Evolutionary conservation across 2,113 vertebrate genomes (phyloP), one percentile per base, ranked within the genome.

Genomic region (Budorcas taxicolor): DNA sequence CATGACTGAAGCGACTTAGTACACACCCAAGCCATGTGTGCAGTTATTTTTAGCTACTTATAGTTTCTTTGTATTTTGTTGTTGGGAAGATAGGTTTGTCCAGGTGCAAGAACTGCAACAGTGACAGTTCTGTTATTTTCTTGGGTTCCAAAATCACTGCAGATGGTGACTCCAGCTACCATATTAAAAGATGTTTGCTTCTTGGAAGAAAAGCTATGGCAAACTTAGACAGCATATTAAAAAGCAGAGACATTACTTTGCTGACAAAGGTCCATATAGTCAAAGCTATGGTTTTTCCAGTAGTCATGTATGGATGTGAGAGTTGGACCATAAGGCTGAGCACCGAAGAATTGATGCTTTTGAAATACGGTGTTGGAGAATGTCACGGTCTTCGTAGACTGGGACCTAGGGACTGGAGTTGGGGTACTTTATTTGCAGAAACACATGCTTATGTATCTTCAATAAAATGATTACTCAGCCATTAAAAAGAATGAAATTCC

Each of bases 331-430:
- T 67, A 67, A 67, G 33, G 16, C 33, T 67, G 33, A 67, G 16
- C 4, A 1, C 62, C 0, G 4, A 67, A 67, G 33, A 67, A 67
- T 4, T 67, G 16, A n/a, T 67, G 62, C 33, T 67, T 67, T n/a
- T 19, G 33, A n/a, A 67, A 17, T 67, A 16, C 19, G 33, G 7
- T n/a, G 8, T 19, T 67, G 62, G 16, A 67, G 60, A 33, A 7
- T 7, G 6, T 33, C 31, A 64, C 0, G 0, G 31, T 64, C 60
- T 64, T 64, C 3, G 0, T 62, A 62, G 60, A 64, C 31, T 0
- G 0, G 6, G 31, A 33, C 3, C 31, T 64, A 31, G 31, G 14
- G 14, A 64, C 14, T 8, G 31, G 31, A 64, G 60, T 33, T 0
- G 0, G 29, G 60, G 29, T 62, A 62, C 60, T 62, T 62, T 33